phyloP scores from a whole-genome alignment of 2,888 invertebrate genomes.

The Dynastes hyllus region DNA sequence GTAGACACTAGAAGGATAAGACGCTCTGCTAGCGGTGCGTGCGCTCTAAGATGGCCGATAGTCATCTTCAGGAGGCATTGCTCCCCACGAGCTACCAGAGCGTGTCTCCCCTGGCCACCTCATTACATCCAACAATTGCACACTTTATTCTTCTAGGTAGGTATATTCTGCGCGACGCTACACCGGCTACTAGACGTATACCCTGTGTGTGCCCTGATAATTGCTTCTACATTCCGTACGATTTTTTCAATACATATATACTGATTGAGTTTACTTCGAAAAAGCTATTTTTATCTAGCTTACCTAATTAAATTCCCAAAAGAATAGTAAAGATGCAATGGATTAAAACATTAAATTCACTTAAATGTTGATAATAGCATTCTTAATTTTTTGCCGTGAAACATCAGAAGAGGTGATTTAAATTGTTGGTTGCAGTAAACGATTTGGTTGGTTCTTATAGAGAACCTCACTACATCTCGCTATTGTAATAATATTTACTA shows the following conservation, averaged over 20 bases:
- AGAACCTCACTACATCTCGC: no score
- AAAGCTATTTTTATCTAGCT: no score
- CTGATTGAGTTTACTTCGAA: not conserved
- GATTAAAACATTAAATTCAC: no score
- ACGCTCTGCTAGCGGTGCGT: conserved; percentile 56
- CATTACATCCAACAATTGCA: conserved; percentile 69
- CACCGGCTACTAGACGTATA: not conserved
- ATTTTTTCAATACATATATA: not conserved
- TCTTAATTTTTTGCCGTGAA: no score
- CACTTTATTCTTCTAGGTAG: conserved; percentile 55
- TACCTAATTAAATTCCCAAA: no score
- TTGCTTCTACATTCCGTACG: conserved; percentile 2
- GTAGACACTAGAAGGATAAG: conserved; percentile 52
- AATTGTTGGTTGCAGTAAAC: no score
- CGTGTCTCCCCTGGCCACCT: conserved; percentile 68
- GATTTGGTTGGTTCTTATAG: no score
- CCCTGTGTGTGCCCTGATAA: conserved; percentile 8
- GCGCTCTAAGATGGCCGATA: conserved; percentile 53
- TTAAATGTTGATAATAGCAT: no score
- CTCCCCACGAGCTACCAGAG: conserved; percentile 67
- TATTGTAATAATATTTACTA: no score
- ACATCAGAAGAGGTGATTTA: no score
- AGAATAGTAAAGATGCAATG: no score
- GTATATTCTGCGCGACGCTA: conserved; percentile 46
- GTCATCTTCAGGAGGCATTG: conserved; percentile 64